Evolutionary conservation across 2,113 vertebrate species (phyloP), one percentile per base, ranked within the genome.

Genomic region (crab-eating macaque (Macaca fascicularis)): DNA sequence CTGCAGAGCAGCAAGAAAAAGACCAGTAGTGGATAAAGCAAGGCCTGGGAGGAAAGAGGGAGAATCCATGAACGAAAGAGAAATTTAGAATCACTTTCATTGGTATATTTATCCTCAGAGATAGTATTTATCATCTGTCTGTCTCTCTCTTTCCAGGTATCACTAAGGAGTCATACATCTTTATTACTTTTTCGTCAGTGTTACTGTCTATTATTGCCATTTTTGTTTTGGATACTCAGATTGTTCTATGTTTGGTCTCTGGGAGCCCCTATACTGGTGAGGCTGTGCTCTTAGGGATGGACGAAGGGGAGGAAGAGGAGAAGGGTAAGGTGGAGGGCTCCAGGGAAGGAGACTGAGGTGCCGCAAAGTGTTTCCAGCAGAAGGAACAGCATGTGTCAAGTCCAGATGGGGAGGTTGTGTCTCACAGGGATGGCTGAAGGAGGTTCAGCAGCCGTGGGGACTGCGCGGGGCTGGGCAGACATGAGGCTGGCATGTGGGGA

Each of bases 11-110:
- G 48, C 23, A 2, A 2, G 43, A 6, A 59, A 48, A 22, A 40
- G 45, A 55, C 5, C 30, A 5, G 32, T 3, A 3, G 0, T 57
- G 23, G 23, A 7, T 8, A 23, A 32, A 45, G 32, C 2, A 0
- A 1, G 2, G 8, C 45, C 76, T 5, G 52, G 43, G 75, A 52
- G 30, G 43, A 61, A 17, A 43, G 43, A 22, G 4, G 59, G 43
- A 23, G 1, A 40, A 14, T 38, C 38, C 64, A 3, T 0, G 0
- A 43, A 14, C 13, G 16, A 69, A 64, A 38, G 20, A 14, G 11
- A 11, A 50, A 43, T 43, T 20, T 55, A 20, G 30, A 48, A 11
- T 1, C 9, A 20, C 50, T 3, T n/a, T 12, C 1, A 32, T 1
- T 8, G 0, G 75, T 5, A 3, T 5, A 30, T 61, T 61, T 61